A percentile compares a stretch with the other conserved stretches of the same genome.
phyloP scores from a whole-genome alignment of 1,140 invertebrate species.

The Ooceraea biroi region DNA sequence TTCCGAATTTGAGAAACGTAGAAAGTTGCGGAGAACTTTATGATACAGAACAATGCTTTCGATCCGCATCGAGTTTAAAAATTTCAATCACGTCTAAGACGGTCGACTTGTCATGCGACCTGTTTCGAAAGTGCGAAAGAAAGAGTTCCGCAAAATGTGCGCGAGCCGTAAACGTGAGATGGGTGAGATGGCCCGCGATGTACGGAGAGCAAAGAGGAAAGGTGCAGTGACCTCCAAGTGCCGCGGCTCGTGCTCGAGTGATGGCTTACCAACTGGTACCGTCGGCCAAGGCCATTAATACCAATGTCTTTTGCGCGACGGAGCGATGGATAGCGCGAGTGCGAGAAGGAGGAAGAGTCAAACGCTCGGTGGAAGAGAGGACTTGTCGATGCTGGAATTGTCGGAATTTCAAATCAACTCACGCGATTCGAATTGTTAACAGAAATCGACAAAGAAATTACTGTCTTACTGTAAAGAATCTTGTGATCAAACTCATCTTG shows the following conservation, averaged over 20 bases:
- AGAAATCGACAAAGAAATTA: too few species aligned
- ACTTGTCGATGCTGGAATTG: constrained; percentile 5
- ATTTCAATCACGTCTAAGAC: constrained; percentile 1
- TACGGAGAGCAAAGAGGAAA: constrained; percentile 65
- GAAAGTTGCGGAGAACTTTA: too few species aligned
- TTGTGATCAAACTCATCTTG: background rate
- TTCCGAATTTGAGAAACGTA: too few species aligned
- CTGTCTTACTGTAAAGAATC: background rate
- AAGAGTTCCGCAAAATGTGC: constrained; percentile 41
- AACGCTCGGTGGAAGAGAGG: background rate
- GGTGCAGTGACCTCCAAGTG: constrained; percentile 78
- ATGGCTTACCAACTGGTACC: constrained; percentile 78
- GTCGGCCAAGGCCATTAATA: constrained; percentile 81
- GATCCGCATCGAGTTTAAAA: too few species aligned
- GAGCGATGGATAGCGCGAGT: background rate
- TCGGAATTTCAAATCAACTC: constrained; percentile 21
- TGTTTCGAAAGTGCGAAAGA: constrained; percentile 43
- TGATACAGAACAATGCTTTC: too few species aligned
- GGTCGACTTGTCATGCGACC: constrained; percentile 3
- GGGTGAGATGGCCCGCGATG: constrained; percentile 56
- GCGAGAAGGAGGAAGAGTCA: constrained; percentile 30
- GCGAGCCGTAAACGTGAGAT: constrained; percentile 36
- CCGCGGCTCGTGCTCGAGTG: constrained; percentile 72
- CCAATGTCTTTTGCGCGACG: constrained; percentile 51
- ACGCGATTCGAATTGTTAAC: background rate